Evolutionary conservation across 2,113 vertebrate species (phyloP).

Genomic region (Xyrauchen texanus): DNA sequence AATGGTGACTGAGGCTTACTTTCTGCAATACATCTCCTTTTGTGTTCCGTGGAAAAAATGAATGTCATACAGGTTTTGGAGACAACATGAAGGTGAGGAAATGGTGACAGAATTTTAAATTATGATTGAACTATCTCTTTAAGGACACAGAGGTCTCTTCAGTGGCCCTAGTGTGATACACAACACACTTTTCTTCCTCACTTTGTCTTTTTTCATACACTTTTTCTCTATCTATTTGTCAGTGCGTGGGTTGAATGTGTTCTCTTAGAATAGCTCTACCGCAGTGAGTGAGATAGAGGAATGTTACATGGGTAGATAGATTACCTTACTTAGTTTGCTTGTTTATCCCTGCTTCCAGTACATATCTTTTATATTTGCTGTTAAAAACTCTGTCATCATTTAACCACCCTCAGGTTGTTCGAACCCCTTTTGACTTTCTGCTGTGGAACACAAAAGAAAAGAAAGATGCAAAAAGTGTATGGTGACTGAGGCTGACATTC

Average conservation of each 20-base stretch:
- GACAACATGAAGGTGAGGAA: too few relatives aligned
- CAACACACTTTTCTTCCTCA: slow-evolving; percentile 13
- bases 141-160: slow-evolving; percentile 32
- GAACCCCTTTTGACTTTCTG: neutral
- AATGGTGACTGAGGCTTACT: too few relatives aligned
- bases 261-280: slow-evolving; percentile 65
- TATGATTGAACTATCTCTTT: too few relatives aligned
- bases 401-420: neutral
- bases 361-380: slow-evolving; percentile 11
- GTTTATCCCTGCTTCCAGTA: slow-evolving; percentile 7
- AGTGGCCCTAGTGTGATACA: neutral
- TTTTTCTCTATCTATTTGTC: slow-evolving; percentile 53
- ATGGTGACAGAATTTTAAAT: too few relatives aligned
- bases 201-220: slow-evolving; percentile 3
- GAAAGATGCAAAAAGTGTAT: too few relatives aligned
- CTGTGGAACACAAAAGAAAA: too few relatives aligned
- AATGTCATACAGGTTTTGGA: too few relatives aligned
- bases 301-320: neutral
- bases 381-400: neutral
- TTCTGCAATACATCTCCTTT: too few relatives aligned
- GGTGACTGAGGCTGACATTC: too few relatives aligned
- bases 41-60: too few relatives aligned
- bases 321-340: slow-evolving; percentile 7
- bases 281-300: slow-evolving; percentile 35
- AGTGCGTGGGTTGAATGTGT: slow-evolving; percentile 62